phyloP scores from a whole-genome alignment of 2,797 vertebrate genomes.

The Neopelma chrysocephalum region DNA sequence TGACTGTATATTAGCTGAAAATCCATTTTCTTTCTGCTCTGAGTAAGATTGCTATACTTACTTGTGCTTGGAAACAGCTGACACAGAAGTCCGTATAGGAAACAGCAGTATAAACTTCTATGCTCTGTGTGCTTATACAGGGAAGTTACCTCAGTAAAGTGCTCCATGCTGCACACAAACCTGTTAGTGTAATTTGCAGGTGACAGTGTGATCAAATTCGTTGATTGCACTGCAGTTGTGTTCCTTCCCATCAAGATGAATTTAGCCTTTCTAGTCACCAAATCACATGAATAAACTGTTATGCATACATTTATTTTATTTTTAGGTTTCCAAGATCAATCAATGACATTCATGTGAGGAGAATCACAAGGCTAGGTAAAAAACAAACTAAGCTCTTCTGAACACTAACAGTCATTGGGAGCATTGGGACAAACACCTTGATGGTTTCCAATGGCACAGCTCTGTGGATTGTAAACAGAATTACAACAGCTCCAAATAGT shows the following conservation, averaged over 20 bases:
- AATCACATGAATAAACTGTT: conserved; percentile 24
- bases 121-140: background rate
- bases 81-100: background rate
- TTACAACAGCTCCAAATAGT: background rate
- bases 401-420: background rate
- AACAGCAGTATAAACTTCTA: background rate
- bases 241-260: conserved; percentile 20
- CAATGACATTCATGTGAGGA: conserved; percentile 25
- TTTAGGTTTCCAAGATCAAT: conserved; percentile 44
- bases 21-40: background rate
- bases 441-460: background rate
- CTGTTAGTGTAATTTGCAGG: background rate
- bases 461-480: background rate
- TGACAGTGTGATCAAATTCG: background rate
- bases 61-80: background rate
- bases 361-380: background rate
- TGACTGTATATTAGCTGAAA: background rate
- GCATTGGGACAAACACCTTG: background rate
- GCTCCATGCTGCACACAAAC: background rate
- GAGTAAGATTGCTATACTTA: background rate
- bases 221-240: conserved; percentile 20
- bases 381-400: background rate
- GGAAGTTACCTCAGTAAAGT: background rate
- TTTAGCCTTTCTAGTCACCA: conserved; percentile 40
- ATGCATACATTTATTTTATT: conserved; percentile 26